Evolutionary conservation across 1,140 invertebrate genomes (phyloP).

Genomic region (Holotrichia oblita): DNA sequence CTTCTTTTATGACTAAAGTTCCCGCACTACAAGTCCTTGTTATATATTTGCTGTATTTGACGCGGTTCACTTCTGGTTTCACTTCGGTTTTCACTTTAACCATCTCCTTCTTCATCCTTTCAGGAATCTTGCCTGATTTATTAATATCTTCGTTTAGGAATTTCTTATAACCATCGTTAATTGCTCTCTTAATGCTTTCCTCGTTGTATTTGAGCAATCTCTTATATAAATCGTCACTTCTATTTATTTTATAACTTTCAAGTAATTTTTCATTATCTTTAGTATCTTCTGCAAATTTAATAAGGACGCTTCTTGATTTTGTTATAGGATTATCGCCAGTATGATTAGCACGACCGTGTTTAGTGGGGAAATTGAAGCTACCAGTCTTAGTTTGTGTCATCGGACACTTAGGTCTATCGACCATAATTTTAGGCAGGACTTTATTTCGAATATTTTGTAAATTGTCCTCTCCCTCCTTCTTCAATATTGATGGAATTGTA

Average conservation of each 20-base stretch:
- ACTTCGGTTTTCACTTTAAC: not conserved
- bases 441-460: no score
- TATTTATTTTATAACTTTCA: conserved; percentile 40
- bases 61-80: conserved; percentile 39
- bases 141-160: conserved; percentile 44
- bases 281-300: not conserved
- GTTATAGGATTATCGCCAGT: conserved; percentile 20
- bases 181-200: conserved; percentile 51
- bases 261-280: not conserved
- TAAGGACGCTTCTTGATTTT: conserved; percentile 42
- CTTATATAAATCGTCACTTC: conserved; percentile 51
- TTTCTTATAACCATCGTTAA: conserved; percentile 52
- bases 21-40: conserved; percentile 64
- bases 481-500: no score
- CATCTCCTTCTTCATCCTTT: conserved; percentile 18
- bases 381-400: conserved; percentile 16
- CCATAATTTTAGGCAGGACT: not conserved
- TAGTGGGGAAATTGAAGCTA: not conserved
- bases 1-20: conserved; percentile 62
- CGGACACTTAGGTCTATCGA: not conserved
- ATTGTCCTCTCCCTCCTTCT: no score
- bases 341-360: not conserved
- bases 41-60: conserved; percentile 55
- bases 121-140: not conserved
- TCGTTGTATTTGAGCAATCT: conserved; percentile 51